Base-by-base conservation (phyloP, 1,140 invertebrate species). In the Macrotrachela quadricornifera region DNA sequence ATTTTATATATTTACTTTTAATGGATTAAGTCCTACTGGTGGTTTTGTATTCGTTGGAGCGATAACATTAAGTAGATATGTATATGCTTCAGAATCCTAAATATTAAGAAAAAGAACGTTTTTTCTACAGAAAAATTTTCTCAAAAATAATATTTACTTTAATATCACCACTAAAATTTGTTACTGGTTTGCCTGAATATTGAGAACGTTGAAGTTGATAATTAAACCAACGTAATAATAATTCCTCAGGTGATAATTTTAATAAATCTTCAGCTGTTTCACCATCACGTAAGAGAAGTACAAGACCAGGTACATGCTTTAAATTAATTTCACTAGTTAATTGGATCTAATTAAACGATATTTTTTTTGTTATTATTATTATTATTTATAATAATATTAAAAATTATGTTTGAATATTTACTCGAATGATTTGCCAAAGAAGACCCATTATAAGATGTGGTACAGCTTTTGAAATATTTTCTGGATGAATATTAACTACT, bases 181-280 rank as follows among this genome's bases (percentile, higher is more conserved):
- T 80, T 64, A 94, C 85, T 47, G 83, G 76, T 42, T 63, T 57
- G 42, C 61, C 57, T 39, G 52, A 57, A 17, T 64, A 65, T 39
- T 72, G 63, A 21, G 85, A 83, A 37, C 78, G 76, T 63, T 84
- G 80, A 63, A 97, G 69, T 65, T 97, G 92, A 70, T 95, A 88
- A 72, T 99, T 99, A 30, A 97, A 92, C 92, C 92, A 97, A 61
- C 92, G 76, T 10, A 97, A 72, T 0, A 99, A 75, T 60, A 97
- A 94, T 15, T 85, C 81, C 73, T 97, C 92, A 0, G 91, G 91
- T 0, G 90, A 92, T n/a, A 99, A 71, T 59, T 84, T 85, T 69
- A 92, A 77, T 12, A 99, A 75, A 65, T 97, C 91, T 63, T 94
- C 88, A 59, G 95, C 81, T n/a, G 80, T 79, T 70, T 95, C 88